Evolutionary conservation across 2,888 invertebrate species (phyloP), one percentile per base, ranked within the genome.

Genomic region (Rhingia rostrata): DNA sequence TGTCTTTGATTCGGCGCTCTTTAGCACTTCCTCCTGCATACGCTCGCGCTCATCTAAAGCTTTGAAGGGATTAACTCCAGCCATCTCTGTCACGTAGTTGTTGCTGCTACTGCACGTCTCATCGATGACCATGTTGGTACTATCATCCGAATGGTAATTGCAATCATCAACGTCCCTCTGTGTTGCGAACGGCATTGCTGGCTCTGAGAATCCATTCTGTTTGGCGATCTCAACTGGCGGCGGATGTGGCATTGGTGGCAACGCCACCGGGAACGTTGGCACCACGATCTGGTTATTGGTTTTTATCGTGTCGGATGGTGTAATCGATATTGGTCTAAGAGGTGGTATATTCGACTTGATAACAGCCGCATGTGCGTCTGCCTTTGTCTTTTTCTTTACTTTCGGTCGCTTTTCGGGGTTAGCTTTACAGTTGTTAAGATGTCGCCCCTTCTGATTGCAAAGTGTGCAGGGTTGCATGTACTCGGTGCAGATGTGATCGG

Each of bases 401-500:
- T 88, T 86, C n/a, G 85, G 86, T 6, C 87, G 87, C 43, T 88
- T 88, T 33, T 88, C 88, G 6, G 87, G 88, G 49, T 88, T 87
- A 9, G 88, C 88, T 51, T 90, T 90, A 80, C 92, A 92, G 14
- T 89, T 91, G 53, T 88, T 88, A 43, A 88, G 88, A 87, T 92
- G 92, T 0, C 89, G 86, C 3, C 90, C 90, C 66, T 90, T 91
- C 61, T 90, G 88, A 4, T 91, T 91, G 86, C 92, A 92, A 12
- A 90, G 43, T 0, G 88, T 69, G 79, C 92, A 92, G 0, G 91
- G 89, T 79, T 90, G 89, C 78, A 91, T 89, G 32, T 89, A 89
- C 49, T 91, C 88, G 51, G 89, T 77, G 88, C 96, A 96, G 89
- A 94, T 93, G 90, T 96, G 96, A 88, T 94, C 94, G 86, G 94